phyloP scores from a whole-genome alignment of 2,888 invertebrate genomes.

The Mechanitis messenoides region DNA sequence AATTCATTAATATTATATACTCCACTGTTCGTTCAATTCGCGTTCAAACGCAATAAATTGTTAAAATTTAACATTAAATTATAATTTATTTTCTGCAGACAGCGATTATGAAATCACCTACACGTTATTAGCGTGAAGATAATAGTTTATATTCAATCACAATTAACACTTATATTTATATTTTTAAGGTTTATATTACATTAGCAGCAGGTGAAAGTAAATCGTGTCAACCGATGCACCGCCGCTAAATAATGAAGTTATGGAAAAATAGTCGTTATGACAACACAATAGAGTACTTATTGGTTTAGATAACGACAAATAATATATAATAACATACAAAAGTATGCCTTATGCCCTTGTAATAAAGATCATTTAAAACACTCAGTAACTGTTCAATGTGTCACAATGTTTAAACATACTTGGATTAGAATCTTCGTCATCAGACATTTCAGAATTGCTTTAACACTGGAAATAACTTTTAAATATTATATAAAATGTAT shows the following conservation, averaged over 20 bases:
- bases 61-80: neutral
- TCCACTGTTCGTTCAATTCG: no score
- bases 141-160: neutral
- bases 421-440: conserved; percentile 9
- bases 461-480: neutral
- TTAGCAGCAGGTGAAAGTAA: neutral
- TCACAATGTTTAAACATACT: conserved; percentile 2
- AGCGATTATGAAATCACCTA: conserved; percentile 2
- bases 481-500: neutral
- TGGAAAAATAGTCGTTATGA: neutral
- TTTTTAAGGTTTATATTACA: neutral
- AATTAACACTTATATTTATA: neutral
- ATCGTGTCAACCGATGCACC: conserved; percentile 1
- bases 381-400: no score
- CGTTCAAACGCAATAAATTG: no score
- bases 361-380: neutral
- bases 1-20: no score
- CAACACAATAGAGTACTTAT: neutral
- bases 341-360: neutral
- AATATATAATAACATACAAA: neutral
- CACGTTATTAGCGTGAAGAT: neutral
- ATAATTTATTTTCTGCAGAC: conserved; percentile 1
- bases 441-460: conserved; percentile 16
- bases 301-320: neutral
- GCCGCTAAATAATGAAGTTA: neutral